These are phyloP conservation scores for Heteropelma amictum DNA, from an alignment of 2,888 invertebrate species.

Conservation along the genomic window DNA sequence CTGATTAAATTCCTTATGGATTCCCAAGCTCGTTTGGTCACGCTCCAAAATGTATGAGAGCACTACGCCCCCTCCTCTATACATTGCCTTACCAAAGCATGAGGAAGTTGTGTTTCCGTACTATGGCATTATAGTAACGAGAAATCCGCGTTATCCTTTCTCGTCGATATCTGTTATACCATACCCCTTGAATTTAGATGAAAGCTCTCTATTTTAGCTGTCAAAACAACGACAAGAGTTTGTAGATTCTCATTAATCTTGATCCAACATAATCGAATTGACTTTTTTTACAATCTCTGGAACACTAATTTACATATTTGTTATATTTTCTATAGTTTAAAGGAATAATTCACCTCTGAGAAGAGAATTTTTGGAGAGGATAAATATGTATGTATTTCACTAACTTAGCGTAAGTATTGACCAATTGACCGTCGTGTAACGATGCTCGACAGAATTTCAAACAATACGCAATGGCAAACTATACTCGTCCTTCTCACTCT, in stretches of 20 bases:
- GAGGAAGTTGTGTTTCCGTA: constrained; percentile 12
- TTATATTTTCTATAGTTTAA: neutral
- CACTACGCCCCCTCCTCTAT: no score
- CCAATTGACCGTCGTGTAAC: no score
- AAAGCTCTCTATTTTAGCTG: neutral
- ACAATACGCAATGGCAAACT: no score
- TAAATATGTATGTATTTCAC: no score
- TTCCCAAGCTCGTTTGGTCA: constrained; percentile 48
- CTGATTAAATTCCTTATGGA: constrained; percentile 52
- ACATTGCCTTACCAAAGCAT: constrained; percentile 24
- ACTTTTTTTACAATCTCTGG: neutral
- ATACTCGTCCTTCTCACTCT: neutral
- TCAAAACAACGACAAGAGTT: neutral
- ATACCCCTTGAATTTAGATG: neutral
- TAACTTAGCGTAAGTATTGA: no score
- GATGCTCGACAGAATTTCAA: no score
- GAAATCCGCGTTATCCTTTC: constrained; percentile 20
- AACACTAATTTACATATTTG: neutral
- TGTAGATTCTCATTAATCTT: neutral
- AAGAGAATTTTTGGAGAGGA: no score
- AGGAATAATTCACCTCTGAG: neutral
- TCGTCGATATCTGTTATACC: neutral
- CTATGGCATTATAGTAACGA: constrained; percentile 15
- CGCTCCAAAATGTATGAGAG: constrained; percentile 40
- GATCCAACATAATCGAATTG: neutral